A percentile compares a stretch with the other conserved stretches of the same genome.
Evolutionary conservation across 2,888 invertebrate species (phyloP).

Genomic region (Luperina nickerlii): DNA sequence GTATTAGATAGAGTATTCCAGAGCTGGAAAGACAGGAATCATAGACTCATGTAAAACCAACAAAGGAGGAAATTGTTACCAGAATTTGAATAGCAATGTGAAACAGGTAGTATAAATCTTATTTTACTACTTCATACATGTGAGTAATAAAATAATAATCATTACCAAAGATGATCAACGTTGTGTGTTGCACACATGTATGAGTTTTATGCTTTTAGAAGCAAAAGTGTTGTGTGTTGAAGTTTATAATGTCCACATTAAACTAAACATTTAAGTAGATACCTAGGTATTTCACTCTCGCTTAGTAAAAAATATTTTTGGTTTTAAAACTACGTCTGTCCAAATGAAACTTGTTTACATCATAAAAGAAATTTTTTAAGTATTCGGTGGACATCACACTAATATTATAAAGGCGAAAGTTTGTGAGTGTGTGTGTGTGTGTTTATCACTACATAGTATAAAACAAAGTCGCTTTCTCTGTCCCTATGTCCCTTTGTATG

Average conservation of each 20-base stretch:
- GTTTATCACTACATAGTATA: too few species aligned
- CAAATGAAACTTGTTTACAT: conserved; percentile 46
- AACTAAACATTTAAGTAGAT: neutral
- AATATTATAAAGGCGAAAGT: too few species aligned
- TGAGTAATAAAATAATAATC: conserved; percentile 42
- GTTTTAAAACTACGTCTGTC: conserved; percentile 9
- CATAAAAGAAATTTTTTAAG: conserved; percentile 15
- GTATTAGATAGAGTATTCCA: neutral
- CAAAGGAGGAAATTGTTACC: neutral
- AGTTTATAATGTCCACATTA: neutral
- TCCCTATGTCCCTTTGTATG: too few species aligned
- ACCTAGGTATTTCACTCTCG: neutral
- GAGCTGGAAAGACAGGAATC: neutral
- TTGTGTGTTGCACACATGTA: neutral
- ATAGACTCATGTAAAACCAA: neutral
- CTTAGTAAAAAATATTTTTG: neutral
- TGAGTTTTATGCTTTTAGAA: neutral
- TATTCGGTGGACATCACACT: conserved; percentile 4
- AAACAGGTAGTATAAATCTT: neutral
- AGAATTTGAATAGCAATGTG: conserved; percentile 4
- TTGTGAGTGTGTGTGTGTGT: too few species aligned
- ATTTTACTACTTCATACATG: conserved; percentile 32
- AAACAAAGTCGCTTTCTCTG: too few species aligned
- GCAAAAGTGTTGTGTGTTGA: neutral
- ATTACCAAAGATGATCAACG: conserved; percentile 29